Percentiles rank a stretch among this genome's conserved stretches.
Evolutionary conservation across 1,140 invertebrate species (phyloP).

Genomic region (Dreissena rostriformis): DNA sequence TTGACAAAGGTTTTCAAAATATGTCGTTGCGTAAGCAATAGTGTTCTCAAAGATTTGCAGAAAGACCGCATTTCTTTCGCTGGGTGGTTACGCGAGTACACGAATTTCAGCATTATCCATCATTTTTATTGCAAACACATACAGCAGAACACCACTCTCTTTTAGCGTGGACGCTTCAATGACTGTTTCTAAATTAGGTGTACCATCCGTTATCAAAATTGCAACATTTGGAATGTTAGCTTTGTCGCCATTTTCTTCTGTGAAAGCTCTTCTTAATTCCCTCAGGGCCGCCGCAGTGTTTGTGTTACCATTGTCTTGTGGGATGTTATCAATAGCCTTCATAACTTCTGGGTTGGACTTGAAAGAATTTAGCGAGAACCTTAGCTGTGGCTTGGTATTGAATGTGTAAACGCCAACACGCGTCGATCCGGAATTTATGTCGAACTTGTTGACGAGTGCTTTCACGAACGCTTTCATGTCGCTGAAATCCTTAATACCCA

Average conservation of each 20-base stretch:
- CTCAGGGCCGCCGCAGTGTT: constrained; percentile 64
- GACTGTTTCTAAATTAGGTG: constrained; percentile 49
- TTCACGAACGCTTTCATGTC: constrained; percentile 57
- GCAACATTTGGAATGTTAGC: constrained; percentile 67
- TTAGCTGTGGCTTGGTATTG: constrained; percentile 47
- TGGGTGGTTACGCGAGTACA: constrained; percentile 49
- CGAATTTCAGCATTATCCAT: constrained; percentile 62
- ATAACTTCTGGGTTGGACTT: constrained; percentile 52
- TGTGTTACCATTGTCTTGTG: constrained; percentile 65
- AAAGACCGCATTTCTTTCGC: constrained; percentile 56
- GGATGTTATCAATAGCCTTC: constrained; percentile 63
- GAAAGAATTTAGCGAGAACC: constrained; percentile 66
- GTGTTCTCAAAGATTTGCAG: constrained; percentile 62
- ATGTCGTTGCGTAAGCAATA: constrained; percentile 48
- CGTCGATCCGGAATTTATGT: constrained; percentile 62
- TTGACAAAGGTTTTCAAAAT: constrained; percentile 58
- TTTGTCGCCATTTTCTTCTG: constrained; percentile 63
- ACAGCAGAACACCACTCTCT: constrained; percentile 59
- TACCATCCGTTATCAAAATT: constrained; percentile 73
- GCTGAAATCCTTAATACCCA: constrained; percentile 51
- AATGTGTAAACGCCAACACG: constrained; percentile 66
- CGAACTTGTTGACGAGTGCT: constrained; percentile 31
- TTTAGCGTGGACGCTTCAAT: constrained; percentile 35
- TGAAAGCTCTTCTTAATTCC: constrained; percentile 61
- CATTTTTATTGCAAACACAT: constrained; percentile 64